A percentile compares a stretch with the other conserved stretches of the same genome.
Conservation (phyloP, 2,113 vertebrate genomes). For the Campylomormyrus numenius region DNA sequence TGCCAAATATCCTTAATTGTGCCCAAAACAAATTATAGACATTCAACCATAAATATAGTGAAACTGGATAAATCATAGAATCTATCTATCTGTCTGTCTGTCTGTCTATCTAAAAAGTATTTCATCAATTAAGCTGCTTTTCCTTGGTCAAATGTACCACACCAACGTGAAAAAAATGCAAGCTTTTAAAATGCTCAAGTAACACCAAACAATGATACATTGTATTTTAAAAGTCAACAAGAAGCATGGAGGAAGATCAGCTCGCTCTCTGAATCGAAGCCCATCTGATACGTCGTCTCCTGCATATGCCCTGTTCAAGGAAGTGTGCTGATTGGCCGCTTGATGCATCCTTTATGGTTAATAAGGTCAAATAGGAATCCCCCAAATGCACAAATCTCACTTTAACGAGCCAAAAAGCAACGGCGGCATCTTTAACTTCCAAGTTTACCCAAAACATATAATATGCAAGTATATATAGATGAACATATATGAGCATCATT, state of each 20-base stretch:
- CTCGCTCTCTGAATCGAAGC: constrained; percentile 13
- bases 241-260: neutral
- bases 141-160: neutral
- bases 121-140: neutral
- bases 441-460: neutral
- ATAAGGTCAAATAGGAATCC: neutral
- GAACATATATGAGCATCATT: neutral
- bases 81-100: neutral
- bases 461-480: neutral
- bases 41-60: neutral
- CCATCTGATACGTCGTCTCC: constrained; percentile 29
- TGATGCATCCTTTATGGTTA: constrained; percentile 35
- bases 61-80: neutral
- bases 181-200: neutral
- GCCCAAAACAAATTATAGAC: neutral
- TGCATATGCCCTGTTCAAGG: constrained; percentile 31
- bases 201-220: neutral
- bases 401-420: neutral
- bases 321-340: constrained; percentile 36
- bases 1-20: neutral
- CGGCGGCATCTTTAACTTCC: neutral
- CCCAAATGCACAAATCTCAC: neutral
- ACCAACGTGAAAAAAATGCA: neutral
- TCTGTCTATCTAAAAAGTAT: neutral
- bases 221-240: constrained; percentile 12